Percentiles rank a stretch among this genome's conserved stretches.
Conservation (phyloP, 2,113 vertebrate genomes). For the Mastomys natalensis region DNA sequence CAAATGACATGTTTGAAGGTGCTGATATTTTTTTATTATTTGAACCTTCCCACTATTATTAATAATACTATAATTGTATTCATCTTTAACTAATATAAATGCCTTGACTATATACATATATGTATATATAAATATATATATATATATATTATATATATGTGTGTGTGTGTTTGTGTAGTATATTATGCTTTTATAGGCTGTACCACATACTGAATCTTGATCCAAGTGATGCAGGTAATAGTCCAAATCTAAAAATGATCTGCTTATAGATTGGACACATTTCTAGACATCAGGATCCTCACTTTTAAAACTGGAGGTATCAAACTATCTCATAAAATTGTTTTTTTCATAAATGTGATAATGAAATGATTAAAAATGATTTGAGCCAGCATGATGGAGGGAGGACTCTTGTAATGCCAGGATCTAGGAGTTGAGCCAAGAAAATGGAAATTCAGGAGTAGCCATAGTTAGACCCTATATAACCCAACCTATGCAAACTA, state of each 20-base stretch:
- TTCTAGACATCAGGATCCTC: not conserved
- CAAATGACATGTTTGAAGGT: not conserved
- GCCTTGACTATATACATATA: too few relatives aligned
- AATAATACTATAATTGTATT: not conserved
- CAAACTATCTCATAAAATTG: not conserved
- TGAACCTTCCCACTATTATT: not conserved
- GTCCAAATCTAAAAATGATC: not conserved
- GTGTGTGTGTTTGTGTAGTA: not conserved
- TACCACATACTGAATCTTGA: not conserved
- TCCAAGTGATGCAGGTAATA: not conserved
- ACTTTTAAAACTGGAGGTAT: not conserved
- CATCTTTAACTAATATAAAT: not conserved
- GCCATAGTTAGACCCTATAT: not conserved
- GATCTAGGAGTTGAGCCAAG: not conserved
- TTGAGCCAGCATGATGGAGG: not conserved
- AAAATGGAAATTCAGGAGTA: not conserved
- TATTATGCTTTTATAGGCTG: not conserved
- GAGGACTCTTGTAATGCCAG: not conserved
- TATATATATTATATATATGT: too few relatives aligned
- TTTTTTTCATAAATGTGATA: not conserved
- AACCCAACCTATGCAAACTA: not conserved
- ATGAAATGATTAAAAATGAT: not conserved
- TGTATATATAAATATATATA: too few relatives aligned
- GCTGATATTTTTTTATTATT: not conserved
- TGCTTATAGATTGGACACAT: not conserved